phyloP scores from a whole-genome alignment of 2,888 invertebrate species.

The Ochropleura leucogaster region DNA sequence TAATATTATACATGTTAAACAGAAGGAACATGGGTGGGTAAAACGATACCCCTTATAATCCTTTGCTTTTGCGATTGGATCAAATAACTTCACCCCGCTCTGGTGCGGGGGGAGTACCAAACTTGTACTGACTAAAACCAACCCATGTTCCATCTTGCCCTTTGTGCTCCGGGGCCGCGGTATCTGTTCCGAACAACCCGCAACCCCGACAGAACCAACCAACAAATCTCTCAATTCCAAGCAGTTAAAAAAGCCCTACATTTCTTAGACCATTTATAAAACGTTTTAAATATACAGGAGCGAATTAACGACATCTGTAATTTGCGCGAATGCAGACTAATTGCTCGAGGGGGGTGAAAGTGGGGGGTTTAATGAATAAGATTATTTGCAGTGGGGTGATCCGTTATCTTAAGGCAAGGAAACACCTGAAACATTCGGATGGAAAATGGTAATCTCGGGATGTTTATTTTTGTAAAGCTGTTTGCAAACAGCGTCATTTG shows the following conservation, averaged over 20 bases:
- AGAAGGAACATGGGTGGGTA: too few species aligned
- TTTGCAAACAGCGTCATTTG: slow-evolving; percentile 3
- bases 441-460: slow-evolving; percentile 28
- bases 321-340: slow-evolving; percentile 51
- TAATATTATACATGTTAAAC: neutral
- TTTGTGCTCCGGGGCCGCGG: too few species aligned
- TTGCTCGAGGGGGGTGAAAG: slow-evolving; percentile 2
- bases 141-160: too few species aligned
- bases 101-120: too few species aligned
- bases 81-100: too few species aligned
- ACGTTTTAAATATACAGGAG: slow-evolving; percentile 19
- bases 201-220: too few species aligned
- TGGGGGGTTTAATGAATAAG: slow-evolving; percentile 41
- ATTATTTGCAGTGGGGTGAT: slow-evolving; percentile 43
- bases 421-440: slow-evolving; percentile 38
- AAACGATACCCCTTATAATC: too few species aligned
- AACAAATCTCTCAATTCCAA: neutral
- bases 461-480: slow-evolving; percentile 9
- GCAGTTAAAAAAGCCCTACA: neutral
- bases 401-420: slow-evolving; percentile 27
- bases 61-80: too few species aligned
- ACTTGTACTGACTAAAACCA: too few species aligned
- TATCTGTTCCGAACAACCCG: too few species aligned
- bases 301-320: slow-evolving; percentile 38
- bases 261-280: slow-evolving; percentile 14